Conservation (phyloP, 2,113 vertebrate species). For the Andinoacara biseriatus region DNA sequence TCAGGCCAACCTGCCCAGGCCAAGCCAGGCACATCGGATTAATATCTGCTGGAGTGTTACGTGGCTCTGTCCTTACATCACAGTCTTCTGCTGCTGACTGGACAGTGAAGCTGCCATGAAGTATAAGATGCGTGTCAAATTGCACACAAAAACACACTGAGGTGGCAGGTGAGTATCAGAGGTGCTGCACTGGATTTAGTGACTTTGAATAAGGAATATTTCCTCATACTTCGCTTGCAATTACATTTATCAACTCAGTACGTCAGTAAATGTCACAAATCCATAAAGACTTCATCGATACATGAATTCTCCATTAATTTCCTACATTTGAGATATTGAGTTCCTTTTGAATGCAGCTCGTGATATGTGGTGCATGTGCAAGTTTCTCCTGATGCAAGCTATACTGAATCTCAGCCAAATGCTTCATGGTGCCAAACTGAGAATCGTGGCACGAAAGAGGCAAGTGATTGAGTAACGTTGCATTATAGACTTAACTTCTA, state of each 20-base stretch:
- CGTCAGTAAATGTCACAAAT: not conserved
- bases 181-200: not conserved
- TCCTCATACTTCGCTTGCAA: not conserved
- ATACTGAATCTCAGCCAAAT: slow-evolving; percentile 12
- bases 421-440: not conserved
- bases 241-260: slow-evolving; percentile 18
- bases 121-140: not conserved
- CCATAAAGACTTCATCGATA: not conserved
- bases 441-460: not conserved
- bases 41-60: slow-evolving; percentile 47
- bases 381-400: slow-evolving; percentile 10
- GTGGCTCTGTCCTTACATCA: slow-evolving; percentile 42
- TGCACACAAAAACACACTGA: not conserved
- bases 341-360: not conserved
- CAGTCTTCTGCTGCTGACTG: slow-evolving; percentile 43
- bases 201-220: not conserved
- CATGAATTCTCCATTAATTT: not conserved
- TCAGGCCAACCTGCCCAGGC: slow-evolving; percentile 16
- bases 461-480: not conserved
- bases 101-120: not conserved
- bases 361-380: not conserved
- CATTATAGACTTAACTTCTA: not conserved
- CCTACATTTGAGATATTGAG: slow-evolving; percentile 1
- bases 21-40: slow-evolving; percentile 36
- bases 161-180: not conserved